Percentiles rank a stretch among this genome's conserved stretches.
phyloP scores from a whole-genome alignment of 2,113 vertebrate genomes.

The Procavia capensis region DNA sequence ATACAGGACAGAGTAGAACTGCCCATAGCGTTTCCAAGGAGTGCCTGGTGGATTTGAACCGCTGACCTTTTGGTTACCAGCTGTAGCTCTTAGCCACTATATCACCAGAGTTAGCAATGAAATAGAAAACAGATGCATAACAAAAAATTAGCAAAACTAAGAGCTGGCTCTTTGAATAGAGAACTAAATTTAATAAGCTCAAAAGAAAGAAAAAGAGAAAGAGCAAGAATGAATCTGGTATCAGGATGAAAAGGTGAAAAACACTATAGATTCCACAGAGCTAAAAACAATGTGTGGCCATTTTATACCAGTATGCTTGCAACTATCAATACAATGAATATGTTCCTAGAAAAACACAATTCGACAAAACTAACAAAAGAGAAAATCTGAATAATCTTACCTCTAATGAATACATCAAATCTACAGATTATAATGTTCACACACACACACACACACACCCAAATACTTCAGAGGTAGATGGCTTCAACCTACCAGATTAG shows the following conservation, averaged over 20 bases:
- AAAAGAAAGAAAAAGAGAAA: background rate
- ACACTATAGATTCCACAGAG: background rate
- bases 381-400: background rate
- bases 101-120: background rate
- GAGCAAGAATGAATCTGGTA: background rate
- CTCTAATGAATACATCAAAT: background rate
- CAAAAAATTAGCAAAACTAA: background rate
- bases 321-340: background rate
- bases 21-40: too few relatives aligned
- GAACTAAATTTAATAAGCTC: background rate
- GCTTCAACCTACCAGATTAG: conserved; percentile 1
- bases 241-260: background rate
- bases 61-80: too few relatives aligned
- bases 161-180: background rate
- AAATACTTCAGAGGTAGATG: background rate
- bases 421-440: background rate
- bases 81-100: too few relatives aligned
- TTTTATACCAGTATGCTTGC: background rate
- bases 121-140: background rate
- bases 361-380: background rate
- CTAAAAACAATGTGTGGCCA: background rate
- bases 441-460: background rate
- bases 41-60: too few relatives aligned
- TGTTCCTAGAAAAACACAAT: background rate
- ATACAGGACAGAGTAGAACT: too few relatives aligned